phyloP scores from a whole-genome alignment of 1,140 invertebrate genomes.

The Rhopalosiphum maidis region DNA sequence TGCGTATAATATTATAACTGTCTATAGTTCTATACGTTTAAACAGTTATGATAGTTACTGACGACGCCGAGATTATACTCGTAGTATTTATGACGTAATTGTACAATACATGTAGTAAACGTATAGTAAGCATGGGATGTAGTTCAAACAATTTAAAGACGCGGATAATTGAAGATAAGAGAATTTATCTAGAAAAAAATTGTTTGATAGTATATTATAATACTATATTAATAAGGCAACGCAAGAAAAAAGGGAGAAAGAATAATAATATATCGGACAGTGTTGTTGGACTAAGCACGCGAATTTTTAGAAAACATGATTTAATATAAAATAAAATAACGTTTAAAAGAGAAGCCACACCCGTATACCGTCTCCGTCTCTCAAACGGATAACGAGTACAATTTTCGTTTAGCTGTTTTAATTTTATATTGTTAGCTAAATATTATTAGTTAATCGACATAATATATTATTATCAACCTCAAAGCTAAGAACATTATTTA shows the following conservation, averaged over 20 bases:
- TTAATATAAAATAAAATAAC: not conserved
- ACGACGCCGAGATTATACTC: not conserved
- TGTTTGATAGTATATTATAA: not conserved
- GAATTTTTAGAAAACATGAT: not conserved
- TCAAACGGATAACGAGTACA: not conserved
- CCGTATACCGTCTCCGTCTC: not conserved
- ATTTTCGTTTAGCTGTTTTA: not conserved
- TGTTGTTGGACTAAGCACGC: not conserved
- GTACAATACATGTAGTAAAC: not conserved
- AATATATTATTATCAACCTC: too few relatives aligned
- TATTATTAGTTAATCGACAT: too few relatives aligned
- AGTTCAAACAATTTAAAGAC: not conserved
- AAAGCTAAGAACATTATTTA: too few relatives aligned
- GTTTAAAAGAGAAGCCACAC: not conserved
- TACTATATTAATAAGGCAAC: not conserved
- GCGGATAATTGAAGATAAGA: not conserved
- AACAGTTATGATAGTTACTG: not conserved
- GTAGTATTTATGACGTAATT: not conserved
- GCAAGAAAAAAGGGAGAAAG: not conserved
- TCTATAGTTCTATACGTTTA: not conserved
- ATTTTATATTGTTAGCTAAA: too few relatives aligned
- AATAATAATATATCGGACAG: not conserved
- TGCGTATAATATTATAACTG: not conserved
- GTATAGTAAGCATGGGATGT: not conserved
- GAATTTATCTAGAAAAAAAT: not conserved